Base-by-base conservation (phyloP, 2,888 invertebrate genomes). In the Caradrina clavipalpis region DNA sequence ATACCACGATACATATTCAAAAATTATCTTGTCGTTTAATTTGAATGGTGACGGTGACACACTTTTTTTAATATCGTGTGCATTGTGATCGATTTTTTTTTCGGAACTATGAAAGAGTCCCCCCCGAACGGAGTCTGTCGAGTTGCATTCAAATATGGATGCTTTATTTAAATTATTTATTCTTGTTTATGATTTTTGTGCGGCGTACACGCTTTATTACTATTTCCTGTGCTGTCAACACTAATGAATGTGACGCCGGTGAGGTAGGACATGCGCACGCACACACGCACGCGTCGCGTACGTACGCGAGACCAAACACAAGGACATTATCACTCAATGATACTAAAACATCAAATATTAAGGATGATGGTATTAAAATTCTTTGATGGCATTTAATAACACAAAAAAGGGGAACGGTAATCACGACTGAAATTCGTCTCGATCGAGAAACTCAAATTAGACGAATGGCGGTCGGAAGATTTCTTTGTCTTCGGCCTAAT, bases 401-500 rank as follows among this genome's bases (percentile, higher is more conserved):
- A 89, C 89, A 93, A 95, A 95, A 94, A 92, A 90, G 88, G 89
- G 87, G 84, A 86, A 84, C 82, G 60, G 92, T 90, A 94, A 95
- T 94, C 93, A 94, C 90, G 91, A 89, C 90, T 90, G 88, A 91
- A 91, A 93, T 93, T 93, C 93, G 93, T 93, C 89, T 92, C 95
- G 95, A 95, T 95, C 94, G 93, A 91, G 93, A 91, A 93, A 93
- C 94, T 90, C 92, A 93, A 94, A 95, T 95, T 94, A 94, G 94
- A 94, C 91, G 91, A 92, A 94, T 94, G 94, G 92, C 95, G 94
- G 92, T 90, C 92, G 92, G 93, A 83, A 90, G 93, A 91, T 92
- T 93, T 94, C 95, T 96, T 96, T 96, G 96, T 96, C 96, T 96
- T 94, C 93, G 89, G 87, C 93, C 93, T 95, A 96, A 96, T 95